These are phyloP conservation scores for Coccyzus lansbergi DNA, from an alignment of 2,797 vertebrate genomes.

Conservation along the genomic window DNA sequence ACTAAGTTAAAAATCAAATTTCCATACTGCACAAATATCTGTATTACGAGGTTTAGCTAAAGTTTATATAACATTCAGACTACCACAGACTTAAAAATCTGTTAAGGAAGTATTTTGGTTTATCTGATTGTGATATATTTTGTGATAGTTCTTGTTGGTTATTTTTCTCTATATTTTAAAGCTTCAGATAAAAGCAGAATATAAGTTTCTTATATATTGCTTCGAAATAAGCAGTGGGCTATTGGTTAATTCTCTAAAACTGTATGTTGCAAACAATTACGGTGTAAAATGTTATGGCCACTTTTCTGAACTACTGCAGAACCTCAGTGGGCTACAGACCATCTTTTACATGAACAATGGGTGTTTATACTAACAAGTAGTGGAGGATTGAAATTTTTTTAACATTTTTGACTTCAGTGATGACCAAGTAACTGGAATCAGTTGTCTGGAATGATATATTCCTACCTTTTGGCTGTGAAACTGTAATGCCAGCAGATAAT, in stretches of 20 bases:
- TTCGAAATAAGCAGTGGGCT: not conserved
- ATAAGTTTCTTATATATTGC: not conserved
- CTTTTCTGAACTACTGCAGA: not conserved
- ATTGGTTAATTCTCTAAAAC: not conserved
- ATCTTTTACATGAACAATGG: not conserved
- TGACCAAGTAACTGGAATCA: not conserved
- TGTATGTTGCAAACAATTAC: not conserved
- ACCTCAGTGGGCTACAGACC: not conserved
- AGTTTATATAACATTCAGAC: constrained; percentile 34
- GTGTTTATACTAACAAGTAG: not conserved
- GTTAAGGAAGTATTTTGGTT: not conserved
- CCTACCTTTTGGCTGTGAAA: not conserved
- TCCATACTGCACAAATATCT: not conserved
- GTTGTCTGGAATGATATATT: not conserved
- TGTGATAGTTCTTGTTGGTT: accelerated
- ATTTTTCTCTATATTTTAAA: not conserved
- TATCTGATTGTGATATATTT: not conserved
- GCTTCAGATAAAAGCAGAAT: not conserved
- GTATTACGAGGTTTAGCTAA: constrained; percentile 18
- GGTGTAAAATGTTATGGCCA: not conserved
- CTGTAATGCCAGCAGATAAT: not conserved
- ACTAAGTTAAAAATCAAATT: constrained; percentile 20
- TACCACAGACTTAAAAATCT: not conserved
- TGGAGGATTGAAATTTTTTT: not conserved
- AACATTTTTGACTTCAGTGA: not conserved